phyloP scores from a whole-genome alignment of 1,140 invertebrate genomes.

The Diplogasteroides magnus region DNA sequence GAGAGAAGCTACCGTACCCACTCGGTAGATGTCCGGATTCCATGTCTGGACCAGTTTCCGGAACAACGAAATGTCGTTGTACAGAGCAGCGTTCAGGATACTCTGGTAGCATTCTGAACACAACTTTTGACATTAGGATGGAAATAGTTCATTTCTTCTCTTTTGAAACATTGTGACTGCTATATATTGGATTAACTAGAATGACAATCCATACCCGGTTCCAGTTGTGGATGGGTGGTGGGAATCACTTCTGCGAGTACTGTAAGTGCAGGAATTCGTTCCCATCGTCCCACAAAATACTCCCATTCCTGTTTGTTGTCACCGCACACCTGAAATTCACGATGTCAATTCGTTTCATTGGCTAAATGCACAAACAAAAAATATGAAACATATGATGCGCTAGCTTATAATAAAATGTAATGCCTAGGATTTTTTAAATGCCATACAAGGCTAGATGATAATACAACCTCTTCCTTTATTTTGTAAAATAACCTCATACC shows the following conservation, averaged over 20 bases:
- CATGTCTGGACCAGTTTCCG: constrained; percentile 80
- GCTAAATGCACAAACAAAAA: neutral
- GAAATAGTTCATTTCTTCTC: neutral
- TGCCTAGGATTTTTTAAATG: too few species aligned
- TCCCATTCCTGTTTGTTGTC: neutral
- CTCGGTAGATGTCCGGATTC: constrained; percentile 78
- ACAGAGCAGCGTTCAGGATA: constrained; percentile 86
- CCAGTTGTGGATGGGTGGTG: neutral
- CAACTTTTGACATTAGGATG: too few species aligned
- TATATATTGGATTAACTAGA: neutral
- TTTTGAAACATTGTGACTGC: neutral
- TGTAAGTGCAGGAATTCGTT: neutral
- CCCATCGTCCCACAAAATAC: neutral
- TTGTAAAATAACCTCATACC: too few species aligned
- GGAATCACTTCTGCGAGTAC: neutral
- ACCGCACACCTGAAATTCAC: neutral
- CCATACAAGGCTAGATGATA: too few species aligned
- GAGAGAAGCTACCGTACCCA: too few species aligned
- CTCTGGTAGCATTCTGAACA: constrained; percentile 84
- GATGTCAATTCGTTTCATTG: too few species aligned
- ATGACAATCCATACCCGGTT: constrained; percentile 1
- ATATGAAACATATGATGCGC: neutral
- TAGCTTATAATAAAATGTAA: neutral
- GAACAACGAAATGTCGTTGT: constrained; percentile 69
- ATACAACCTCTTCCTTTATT: too few species aligned